A percentile compares a stretch with the other conserved stretches of the same genome.
phyloP scores from a whole-genome alignment of 2,797 vertebrate species.

The Pagetopsis macropterus region DNA sequence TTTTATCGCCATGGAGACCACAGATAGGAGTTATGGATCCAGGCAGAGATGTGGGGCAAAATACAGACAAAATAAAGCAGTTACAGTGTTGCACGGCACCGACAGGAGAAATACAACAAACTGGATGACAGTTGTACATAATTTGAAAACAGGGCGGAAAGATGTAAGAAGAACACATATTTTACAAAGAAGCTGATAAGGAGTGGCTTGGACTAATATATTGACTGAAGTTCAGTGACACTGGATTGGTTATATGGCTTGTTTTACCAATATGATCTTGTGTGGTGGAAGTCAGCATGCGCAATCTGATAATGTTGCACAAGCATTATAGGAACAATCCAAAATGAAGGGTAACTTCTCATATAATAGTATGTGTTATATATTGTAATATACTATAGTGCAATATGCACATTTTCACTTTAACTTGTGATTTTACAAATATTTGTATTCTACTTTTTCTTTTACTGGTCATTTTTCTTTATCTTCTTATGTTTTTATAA shows the following conservation, averaged over 20 bases:
- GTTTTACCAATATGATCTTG: conserved; percentile 3
- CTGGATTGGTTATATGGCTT: not conserved
- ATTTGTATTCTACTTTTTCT: no score
- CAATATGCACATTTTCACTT: no score
- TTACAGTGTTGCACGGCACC: not conserved
- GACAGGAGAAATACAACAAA: not conserved
- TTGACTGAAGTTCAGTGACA: not conserved
- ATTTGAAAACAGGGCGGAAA: not conserved
- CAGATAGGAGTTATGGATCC: conserved; percentile 38
- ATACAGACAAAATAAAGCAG: not conserved
- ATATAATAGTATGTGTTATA: no score
- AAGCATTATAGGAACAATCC: no score
- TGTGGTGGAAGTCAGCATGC: not conserved
- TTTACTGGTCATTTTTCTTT: no score
- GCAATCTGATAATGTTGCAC: no score
- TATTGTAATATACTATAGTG: no score
- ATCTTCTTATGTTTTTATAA: no score
- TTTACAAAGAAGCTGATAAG: not conserved
- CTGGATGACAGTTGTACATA: not conserved
- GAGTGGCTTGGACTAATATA: not conserved
- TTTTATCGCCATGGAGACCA: conserved; percentile 64
- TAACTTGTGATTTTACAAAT: no score
- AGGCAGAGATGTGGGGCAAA: conserved; percentile 26
- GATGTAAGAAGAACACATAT: conserved; percentile 3
- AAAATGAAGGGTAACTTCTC: not conserved